A percentile compares a stretch with the other conserved stretches of the same genome.
phyloP scores from a whole-genome alignment of 2,888 invertebrate genomes.

The Drosophila borborema region DNA sequence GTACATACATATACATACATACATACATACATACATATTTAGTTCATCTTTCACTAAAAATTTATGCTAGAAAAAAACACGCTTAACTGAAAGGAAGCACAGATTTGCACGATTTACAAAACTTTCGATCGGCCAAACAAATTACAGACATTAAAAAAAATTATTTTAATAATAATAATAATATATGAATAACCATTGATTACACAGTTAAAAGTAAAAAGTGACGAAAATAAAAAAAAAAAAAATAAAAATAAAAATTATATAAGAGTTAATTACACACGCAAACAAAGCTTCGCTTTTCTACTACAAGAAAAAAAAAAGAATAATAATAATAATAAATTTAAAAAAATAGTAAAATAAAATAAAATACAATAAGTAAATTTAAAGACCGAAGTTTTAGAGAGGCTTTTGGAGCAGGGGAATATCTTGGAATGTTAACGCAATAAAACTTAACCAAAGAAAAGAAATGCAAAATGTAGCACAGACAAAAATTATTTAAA shows the following conservation, averaged over 20 bases:
- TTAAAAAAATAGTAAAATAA: conserved; percentile 15
- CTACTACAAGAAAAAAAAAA: conserved; percentile 13
- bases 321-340: not conserved
- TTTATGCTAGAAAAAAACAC: conserved; percentile 80
- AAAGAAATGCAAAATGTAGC: conserved; percentile 50
- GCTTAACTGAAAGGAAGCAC: conserved; percentile 84
- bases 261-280: conserved; percentile 40
- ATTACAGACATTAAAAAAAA: conserved; percentile 2
- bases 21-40: conserved; percentile 39
- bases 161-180: no score
- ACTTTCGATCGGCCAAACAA: conserved; percentile 48
- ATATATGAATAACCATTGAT: conserved; percentile 10
- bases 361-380: conserved; percentile 28
- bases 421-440: conserved; percentile 39
- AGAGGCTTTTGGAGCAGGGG: conserved; percentile 15
- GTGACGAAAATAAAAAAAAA: conserved; percentile 1
- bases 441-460: conserved; percentile 48
- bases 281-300: conserved; percentile 49
- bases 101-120: conserved; percentile 76
- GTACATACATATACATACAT: conserved; percentile 47
- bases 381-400: conserved; percentile 22
- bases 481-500: conserved; percentile 45
- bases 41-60: conserved; percentile 77
- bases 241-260: not conserved
- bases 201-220: conserved; percentile 36